Evolutionary conservation across 2,797 vertebrate genomes (phyloP).

Genomic region (Gymnothorax reevesii): DNA sequence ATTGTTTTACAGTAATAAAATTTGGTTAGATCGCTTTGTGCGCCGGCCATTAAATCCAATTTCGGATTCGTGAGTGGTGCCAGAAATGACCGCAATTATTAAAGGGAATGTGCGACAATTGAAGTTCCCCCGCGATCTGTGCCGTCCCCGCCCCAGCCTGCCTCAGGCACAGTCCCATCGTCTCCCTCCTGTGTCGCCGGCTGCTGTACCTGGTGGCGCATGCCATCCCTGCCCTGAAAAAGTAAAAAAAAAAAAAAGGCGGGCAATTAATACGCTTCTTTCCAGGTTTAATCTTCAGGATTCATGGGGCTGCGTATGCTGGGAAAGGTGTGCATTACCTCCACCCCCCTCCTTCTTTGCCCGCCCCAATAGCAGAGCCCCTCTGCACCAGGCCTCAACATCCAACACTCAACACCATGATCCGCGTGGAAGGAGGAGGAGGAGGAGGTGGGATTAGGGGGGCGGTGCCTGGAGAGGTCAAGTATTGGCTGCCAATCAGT

Average conservation of each 20-base stretch:
- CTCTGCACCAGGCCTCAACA: background rate
- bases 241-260: no score
- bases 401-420: conserved; percentile 19
- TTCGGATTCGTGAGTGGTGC: background rate
- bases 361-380: background rate
- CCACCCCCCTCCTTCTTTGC: no score
- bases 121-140: background rate
- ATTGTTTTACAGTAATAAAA: background rate
- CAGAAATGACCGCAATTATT: background rate
- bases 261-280: no score
- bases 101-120: background rate
- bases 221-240: background rate
- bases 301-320: no score
- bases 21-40: background rate
- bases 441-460: background rate
- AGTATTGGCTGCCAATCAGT: conserved; percentile 16
- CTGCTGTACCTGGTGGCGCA: background rate
- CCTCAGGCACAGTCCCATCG: background rate
- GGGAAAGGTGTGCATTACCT: no score
- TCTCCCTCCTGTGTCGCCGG: background rate
- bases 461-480: background rate
- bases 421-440: background rate
- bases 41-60: background rate
- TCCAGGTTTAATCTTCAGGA: no score
- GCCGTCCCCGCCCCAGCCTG: background rate